These are phyloP conservation scores for Acanthurus lineatus DNA, from an alignment of 2,797 vertebrate species.

Conservation along the genomic window DNA sequence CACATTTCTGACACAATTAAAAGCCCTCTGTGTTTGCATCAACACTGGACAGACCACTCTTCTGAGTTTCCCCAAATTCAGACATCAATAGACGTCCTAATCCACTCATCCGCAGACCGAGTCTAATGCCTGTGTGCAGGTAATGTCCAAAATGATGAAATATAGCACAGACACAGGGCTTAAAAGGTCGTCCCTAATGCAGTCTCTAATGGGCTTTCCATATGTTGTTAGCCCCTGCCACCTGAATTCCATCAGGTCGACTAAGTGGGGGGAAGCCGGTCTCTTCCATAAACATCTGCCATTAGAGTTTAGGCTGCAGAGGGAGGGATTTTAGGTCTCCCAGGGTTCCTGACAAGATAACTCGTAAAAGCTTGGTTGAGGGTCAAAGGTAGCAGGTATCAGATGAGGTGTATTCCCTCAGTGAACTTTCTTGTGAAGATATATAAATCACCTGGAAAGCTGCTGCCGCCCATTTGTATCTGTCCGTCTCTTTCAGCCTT, in stretches of 20 bases:
- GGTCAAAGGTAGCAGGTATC: conserved; percentile 76
- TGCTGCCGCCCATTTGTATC: conserved; percentile 66
- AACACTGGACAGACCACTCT: background rate
- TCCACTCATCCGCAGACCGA: conserved; percentile 45
- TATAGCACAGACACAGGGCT: conserved; percentile 49
- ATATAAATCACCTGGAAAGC: conserved; percentile 75
- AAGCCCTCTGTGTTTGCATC: conserved; percentile 6
- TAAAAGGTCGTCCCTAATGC: conserved; percentile 77
- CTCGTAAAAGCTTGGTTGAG: conserved; percentile 76
- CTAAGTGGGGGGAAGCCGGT: conserved; percentile 57
- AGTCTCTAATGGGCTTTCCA: conserved; percentile 75
- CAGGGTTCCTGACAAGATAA: conserved; percentile 77
- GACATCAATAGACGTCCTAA: conserved; percentile 56
- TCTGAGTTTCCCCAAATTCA: conserved; percentile 46
- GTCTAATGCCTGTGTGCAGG: conserved; percentile 46
- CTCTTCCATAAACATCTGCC: conserved; percentile 79
- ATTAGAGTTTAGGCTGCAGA: conserved; percentile 61
- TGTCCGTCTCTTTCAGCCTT: conserved; percentile 37
- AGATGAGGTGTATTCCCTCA: conserved; percentile 62
- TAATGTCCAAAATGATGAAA: conserved; percentile 73
- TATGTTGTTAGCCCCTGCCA: conserved; percentile 70
- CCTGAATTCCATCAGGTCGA: conserved; percentile 76
- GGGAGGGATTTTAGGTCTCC: conserved; percentile 59
- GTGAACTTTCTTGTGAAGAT: conserved; percentile 69
- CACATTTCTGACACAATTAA: conserved; percentile 19